Evolutionary conservation across 2,888 invertebrate species (phyloP).

Genomic region (Parnassius mnemosyne): DNA sequence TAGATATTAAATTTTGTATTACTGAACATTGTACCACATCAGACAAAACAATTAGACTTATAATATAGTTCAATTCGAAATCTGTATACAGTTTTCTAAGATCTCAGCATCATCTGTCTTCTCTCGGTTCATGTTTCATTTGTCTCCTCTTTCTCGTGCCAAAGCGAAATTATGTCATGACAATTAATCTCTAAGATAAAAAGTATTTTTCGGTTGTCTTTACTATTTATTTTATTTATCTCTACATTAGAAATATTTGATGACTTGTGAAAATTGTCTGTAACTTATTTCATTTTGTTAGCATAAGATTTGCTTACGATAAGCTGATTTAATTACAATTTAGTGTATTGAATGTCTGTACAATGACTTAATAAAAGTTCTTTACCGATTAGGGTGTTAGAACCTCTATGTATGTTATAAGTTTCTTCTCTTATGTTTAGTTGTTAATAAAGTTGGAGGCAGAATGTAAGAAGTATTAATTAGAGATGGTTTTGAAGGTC

Average conservation of each 20-base stretch:
- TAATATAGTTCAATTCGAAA: constrained; percentile 51
- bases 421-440: constrained; percentile 18
- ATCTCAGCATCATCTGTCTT: constrained; percentile 62
- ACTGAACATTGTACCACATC: constrained; percentile 48
- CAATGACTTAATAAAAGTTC: constrained; percentile 19
- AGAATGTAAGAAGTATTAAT: constrained; percentile 20
- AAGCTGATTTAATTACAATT: constrained; percentile 25
- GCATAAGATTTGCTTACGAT: constrained; percentile 6
- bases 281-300: constrained; percentile 26
- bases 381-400: constrained; percentile 25
- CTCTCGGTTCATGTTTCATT: constrained; percentile 42
- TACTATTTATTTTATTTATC: constrained; percentile 65
- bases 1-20: constrained; percentile 50
- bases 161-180: constrained; percentile 69
- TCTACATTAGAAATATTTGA: constrained; percentile 30
- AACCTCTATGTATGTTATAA: constrained; percentile 24
- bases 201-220: constrained; percentile 49
- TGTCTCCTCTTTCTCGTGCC: constrained; percentile 64
- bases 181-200: constrained; percentile 49
- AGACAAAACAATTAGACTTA: constrained; percentile 42
- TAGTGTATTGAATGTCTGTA: constrained; percentile 21
- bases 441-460: constrained; percentile 4
- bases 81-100: constrained; percentile 72
- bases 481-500: constrained; percentile 54
- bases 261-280: constrained; percentile 16